Percentiles rank a stretch among this genome's conserved stretches.
phyloP scores from a whole-genome alignment of 2,888 invertebrate genomes.

The Panopea generosa region DNA sequence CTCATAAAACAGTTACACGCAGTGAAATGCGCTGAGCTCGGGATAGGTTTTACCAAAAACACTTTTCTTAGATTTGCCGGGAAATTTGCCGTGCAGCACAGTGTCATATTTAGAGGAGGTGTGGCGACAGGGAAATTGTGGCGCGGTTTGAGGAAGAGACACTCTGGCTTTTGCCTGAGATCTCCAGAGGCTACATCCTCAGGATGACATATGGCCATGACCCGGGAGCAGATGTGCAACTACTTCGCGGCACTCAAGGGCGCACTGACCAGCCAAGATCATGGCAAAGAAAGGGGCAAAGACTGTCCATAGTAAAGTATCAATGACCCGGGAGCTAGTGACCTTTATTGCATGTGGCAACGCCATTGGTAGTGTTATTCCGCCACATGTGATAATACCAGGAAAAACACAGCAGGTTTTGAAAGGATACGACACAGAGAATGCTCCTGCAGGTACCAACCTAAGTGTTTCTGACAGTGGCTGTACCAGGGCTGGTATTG shows the following conservation, averaged over 20 bases:
- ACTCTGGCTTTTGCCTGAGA: conserved; percentile 24
- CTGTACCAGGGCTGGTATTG: conserved; percentile 27
- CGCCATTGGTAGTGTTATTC: conserved; percentile 28
- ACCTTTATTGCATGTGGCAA: conserved; percentile 53
- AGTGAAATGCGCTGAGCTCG: not conserved
- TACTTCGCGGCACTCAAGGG: conserved; percentile 19
- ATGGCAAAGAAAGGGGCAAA: no score
- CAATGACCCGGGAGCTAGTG: conserved; percentile 19
- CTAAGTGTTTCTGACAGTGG: conserved; percentile 19
- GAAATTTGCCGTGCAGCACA: not conserved
- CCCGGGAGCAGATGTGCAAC: conserved; percentile 2
- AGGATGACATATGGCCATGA: conserved; percentile 38
- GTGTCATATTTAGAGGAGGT: not conserved
- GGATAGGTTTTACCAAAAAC: conserved; percentile 6
- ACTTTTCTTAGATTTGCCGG: conserved; percentile 4
- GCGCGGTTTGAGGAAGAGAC: conserved; percentile 29
- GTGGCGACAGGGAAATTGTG: conserved; percentile 21
- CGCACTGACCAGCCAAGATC: no score
- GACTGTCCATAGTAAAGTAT: conserved; percentile 32
- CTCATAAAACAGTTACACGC: not conserved
- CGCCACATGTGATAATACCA: conserved; percentile 50
- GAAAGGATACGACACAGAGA: conserved; percentile 17
- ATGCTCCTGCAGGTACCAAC: conserved; percentile 13
- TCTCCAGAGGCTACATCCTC: conserved; percentile 39
- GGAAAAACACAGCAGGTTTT: conserved; percentile 33